Base-by-base conservation (phyloP, 1,140 invertebrate genomes). In the Neomicropteryx cornuta region DNA sequence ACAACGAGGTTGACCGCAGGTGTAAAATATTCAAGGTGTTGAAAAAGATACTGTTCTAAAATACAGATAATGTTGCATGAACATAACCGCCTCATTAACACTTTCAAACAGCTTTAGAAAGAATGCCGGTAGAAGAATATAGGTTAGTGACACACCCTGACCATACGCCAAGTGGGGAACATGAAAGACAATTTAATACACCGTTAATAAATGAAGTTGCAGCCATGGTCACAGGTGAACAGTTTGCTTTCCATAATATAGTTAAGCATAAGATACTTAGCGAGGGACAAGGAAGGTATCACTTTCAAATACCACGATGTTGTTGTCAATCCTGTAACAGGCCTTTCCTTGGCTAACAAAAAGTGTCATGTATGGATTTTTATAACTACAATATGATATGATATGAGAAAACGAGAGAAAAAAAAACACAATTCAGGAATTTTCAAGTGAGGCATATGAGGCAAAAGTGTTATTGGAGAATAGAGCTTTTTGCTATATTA, bases 81-180 rank as follows among this genome's bases (percentile, higher is more conserved):
- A 19, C 42, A 46, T 31, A 50, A 50, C 24, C 23, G 4, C 20
- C 36, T 47, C 11, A 42, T 51, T 19, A 42, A 45, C 10, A 45
- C 37, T 29, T 53, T 52, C 33, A 46, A 52, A 50, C 41, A 10
- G 47, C 49, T 16, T 27, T 47, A 46, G 48, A 52, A 21, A 50
- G 41, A 43, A 28, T 47, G 27, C 45, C 48, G 4, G 33, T 36
- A 27, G 44, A 50, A 31, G 16, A 52, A 24, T 52, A 44, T 21
- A 52, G 42, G 23, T 39, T 49, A 13, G 43, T 52, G 0, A 52
- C 48, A 20, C 47, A 48, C 18, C 42, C 45, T 11, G 48, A 50
- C 28, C 44, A 43, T 31, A 39, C 35, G 14, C 44, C 44, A 36
- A 39, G 42, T 33, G 47, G 33, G n/a, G 35, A 47, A 43, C 36